Percentiles rank a stretch among this genome's conserved stretches.
Evolutionary conservation across 2,113 vertebrate species (phyloP).

Genomic region (Pogonocichla stellata): DNA sequence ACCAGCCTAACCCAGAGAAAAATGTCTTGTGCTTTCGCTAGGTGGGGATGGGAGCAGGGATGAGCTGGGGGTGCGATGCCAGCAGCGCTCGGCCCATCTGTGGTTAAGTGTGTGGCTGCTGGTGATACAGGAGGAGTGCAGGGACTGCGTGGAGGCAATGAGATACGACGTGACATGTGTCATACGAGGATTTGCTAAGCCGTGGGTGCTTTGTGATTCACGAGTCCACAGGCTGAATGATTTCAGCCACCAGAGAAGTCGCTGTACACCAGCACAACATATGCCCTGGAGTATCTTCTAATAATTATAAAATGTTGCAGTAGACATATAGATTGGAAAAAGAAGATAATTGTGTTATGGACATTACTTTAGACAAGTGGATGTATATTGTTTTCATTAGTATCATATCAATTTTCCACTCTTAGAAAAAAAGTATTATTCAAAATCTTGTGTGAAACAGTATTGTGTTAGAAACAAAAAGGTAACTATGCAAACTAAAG

Average conservation of each 20-base stretch:
- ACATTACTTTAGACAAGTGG: not conserved
- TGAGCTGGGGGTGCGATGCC: not conserved
- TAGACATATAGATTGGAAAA: not conserved
- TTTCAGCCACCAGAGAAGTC: conserved; percentile 66
- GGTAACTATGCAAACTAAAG: not conserved
- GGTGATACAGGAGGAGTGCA: not conserved
- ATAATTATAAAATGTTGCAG: conserved; percentile 64
- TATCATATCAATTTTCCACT: not conserved
- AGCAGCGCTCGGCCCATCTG: not conserved
- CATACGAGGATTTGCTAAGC: conserved; percentile 37
- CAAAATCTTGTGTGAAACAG: not conserved
- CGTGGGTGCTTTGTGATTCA: conserved; percentile 56
- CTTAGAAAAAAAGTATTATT: not conserved
- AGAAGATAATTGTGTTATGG: not conserved
- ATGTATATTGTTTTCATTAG: not conserved
- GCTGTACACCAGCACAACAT: conserved; percentile 47
- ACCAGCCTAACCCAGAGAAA: not conserved
- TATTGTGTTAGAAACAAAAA: not conserved
- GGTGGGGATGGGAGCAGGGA: not conserved
- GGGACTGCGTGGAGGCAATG: not conserved
- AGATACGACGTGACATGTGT: conserved; percentile 58
- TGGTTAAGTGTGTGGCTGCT: not conserved
- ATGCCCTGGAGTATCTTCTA: conserved; percentile 55
- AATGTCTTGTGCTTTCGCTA: not conserved
- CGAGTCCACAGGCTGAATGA: conserved; percentile 63